phyloP scores from a whole-genome alignment of 2,797 vertebrate genomes.

The Xyrichtys novacula region DNA sequence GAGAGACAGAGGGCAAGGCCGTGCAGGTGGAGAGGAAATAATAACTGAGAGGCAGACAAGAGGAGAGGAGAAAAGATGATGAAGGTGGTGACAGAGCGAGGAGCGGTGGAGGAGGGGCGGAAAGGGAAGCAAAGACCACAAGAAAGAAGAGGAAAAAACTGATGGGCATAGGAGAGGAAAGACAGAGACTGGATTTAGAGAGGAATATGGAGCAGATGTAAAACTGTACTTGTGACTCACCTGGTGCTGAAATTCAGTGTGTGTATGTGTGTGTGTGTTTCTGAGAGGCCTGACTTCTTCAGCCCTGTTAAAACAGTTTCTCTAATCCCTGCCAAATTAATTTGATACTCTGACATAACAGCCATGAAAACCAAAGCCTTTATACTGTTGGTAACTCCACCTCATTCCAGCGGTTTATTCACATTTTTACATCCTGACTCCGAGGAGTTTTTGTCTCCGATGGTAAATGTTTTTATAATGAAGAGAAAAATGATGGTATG shows the following conservation, averaged over 20 bases:
- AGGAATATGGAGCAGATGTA: constrained; percentile 53
- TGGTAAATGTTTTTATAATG: background rate
- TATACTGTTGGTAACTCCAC: constrained; percentile 1
- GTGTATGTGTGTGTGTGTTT: constrained; percentile 17
- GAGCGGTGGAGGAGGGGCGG: constrained; percentile 19
- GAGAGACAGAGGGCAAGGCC: background rate
- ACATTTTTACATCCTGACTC: background rate
- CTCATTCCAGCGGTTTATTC: constrained; percentile 1
- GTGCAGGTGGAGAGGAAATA: constrained; percentile 4
- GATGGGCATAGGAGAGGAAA: constrained; percentile 37
- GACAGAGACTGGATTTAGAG: constrained; percentile 44
- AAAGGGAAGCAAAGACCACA: constrained; percentile 12
- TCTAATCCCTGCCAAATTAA: constrained; percentile 20
- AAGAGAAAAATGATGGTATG: background rate
- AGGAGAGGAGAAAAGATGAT: constrained; percentile 14
- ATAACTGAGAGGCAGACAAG: constrained; percentile 42
- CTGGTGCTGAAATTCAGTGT: constrained; percentile 31
- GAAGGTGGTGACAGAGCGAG: constrained; percentile 13
- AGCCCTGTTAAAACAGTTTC: constrained; percentile 15
- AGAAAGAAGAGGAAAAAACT: constrained; percentile 24
- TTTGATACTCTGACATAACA: background rate
- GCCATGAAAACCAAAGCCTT: background rate
- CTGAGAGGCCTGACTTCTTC: constrained; percentile 6
- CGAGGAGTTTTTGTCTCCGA: background rate
- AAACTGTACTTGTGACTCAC: constrained; percentile 63